Percentiles rank a stretch among this genome's conserved stretches.
phyloP scores from a whole-genome alignment of 2,113 vertebrate species.

The Pongo pygmaeus region DNA sequence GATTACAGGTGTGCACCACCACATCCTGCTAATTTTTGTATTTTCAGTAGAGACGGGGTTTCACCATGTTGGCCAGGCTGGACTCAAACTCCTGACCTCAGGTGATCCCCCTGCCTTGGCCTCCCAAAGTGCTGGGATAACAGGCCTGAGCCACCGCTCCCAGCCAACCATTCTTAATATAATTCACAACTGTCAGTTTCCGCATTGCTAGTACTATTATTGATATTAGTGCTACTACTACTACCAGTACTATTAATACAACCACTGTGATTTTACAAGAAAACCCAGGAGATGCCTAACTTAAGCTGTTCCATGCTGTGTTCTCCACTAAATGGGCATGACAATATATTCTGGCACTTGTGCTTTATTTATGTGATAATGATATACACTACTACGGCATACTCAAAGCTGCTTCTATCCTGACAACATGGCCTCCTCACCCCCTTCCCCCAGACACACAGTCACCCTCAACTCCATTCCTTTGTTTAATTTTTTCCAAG shows the following conservation, averaged over 20 bases:
- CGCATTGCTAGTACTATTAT: neutral
- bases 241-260: neutral
- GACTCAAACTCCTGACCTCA: too few relatives aligned
- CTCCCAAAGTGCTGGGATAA: too few relatives aligned
- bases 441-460: neutral
- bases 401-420: neutral
- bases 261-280: neutral
- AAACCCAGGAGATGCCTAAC: neutral
- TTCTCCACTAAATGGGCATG: too few relatives aligned
- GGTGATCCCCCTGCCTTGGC: too few relatives aligned
- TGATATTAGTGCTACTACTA: neutral
- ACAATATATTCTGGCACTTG: neutral
- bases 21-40: too few relatives aligned
- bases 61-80: too few relatives aligned
- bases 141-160: too few relatives aligned
- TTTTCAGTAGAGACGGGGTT: too few relatives aligned
- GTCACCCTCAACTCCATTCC: neutral
- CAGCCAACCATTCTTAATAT: neutral
- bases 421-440: neutral
- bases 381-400: neutral
- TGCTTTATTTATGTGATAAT: neutral
- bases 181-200: neutral
- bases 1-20: too few relatives aligned
- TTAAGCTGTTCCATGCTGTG: neutral
- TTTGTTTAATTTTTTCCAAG: neutral